A percentile compares a stretch with the other conserved stretches of the same genome.
These are phyloP conservation scores for Phrynocephalus vlangalii DNA, from an alignment of 2,797 vertebrate species.

Conservation along the genomic window DNA sequence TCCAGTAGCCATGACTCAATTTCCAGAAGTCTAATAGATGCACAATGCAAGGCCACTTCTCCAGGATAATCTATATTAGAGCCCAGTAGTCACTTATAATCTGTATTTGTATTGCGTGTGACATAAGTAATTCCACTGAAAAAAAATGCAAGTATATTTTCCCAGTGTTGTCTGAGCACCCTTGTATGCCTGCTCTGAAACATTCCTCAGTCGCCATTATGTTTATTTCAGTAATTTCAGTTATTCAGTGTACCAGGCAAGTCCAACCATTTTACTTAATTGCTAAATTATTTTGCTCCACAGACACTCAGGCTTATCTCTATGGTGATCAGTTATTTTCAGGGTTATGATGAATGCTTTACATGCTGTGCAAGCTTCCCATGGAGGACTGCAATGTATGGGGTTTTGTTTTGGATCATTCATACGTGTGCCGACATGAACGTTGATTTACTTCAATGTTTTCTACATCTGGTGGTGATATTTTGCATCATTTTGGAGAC, in stretches of 20 bases:
- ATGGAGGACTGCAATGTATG: no score
- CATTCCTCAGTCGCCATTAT: not conserved
- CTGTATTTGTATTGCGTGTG: not conserved
- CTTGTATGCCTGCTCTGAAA: not conserved
- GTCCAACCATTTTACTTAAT: not conserved
- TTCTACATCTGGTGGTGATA: not conserved
- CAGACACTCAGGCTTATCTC: not conserved
- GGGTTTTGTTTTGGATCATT: not conserved
- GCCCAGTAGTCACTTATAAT: not conserved
- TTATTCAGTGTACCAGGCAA: not conserved
- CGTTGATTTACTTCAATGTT: not conserved
- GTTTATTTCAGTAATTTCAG: not conserved
- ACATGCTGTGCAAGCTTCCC: no score
- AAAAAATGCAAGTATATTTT: not conserved
- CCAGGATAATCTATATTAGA: no score
- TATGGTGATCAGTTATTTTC: not conserved
- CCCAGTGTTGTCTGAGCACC: not conserved
- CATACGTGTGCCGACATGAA: not conserved
- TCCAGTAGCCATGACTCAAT: no score
- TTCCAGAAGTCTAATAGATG: no score
- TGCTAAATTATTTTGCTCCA: not conserved
- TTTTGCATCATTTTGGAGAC: no score
- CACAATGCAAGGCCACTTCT: no score
- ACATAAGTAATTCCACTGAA: not conserved
- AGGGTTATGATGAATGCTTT: not conserved